Base-by-base conservation (phyloP, 92 coral and sea anemone species). In the Diadumene lineata region DNA sequence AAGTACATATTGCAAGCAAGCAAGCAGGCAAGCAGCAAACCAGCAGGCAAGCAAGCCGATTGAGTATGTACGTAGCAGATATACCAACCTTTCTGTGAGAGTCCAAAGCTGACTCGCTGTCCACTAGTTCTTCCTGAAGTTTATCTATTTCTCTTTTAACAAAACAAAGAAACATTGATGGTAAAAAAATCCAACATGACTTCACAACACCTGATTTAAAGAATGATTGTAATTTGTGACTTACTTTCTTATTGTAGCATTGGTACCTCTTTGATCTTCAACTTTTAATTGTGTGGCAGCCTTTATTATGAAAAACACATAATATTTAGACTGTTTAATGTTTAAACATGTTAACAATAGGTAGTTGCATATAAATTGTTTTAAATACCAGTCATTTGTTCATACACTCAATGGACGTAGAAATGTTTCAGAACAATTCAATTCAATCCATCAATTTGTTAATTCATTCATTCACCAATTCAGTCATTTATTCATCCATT, bases 91-190 rank as follows among this genome's bases (percentile, higher is more conserved):
- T 91, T 44, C 91, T 77, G 69, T 77, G 92, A 1, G 92, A 75
- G 70, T 94, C 98, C 55, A 94, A 75, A 43, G 83, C 61, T 53
- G 98, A 84, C 74, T 94, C 98, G 81, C 98, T 94, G 70, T 94
- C 98, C 38, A 94, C 98, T 25, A 94, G 85, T 57, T 94, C 98
- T 62, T 88, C 97, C 69, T 94, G 98, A 24, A 94, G 78, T 65
- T 86, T 88, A 58, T 91, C 98, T 46, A 94, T 94, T 57, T 94
- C 97, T 74, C 98, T 94, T 61, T n/a, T 51, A 57, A 55, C 7
- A 56, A 70, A 31, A 38, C 10, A 57, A 50, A 26, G 13, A 24
- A 16, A 9, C 18, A 44, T 44, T 9, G 17, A 44, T 44, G 10
- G 17, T 8, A 44, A 53, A 53, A 53, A 4, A 53, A 53, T 53